phyloP scores from a whole-genome alignment of 2,797 vertebrate genomes.

The Otolemur crassicaudatus region DNA sequence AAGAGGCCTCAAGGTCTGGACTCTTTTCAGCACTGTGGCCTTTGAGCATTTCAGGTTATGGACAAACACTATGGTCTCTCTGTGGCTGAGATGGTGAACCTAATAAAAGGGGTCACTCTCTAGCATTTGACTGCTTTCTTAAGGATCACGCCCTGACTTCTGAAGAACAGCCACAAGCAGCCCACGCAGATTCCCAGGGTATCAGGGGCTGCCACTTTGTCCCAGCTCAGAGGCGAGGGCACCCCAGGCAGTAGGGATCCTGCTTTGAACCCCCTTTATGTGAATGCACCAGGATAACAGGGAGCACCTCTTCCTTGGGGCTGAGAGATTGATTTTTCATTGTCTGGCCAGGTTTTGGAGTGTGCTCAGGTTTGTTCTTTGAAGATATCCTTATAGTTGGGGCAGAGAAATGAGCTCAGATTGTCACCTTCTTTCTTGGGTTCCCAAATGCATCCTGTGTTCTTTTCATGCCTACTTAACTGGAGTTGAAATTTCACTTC shows the following conservation, averaged over 20 bases:
- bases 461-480: background rate
- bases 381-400: conserved; percentile 6
- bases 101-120: conserved; percentile 96
- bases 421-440: background rate
- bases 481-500: background rate
- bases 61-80: conserved; percentile 94
- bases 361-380: conserved; percentile 11
- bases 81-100: conserved; percentile 95
- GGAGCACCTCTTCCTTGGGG: background rate
- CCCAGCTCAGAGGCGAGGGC: conserved; percentile 89
- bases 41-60: conserved; percentile 94
- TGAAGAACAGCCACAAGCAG: conserved; percentile 91
- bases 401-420: background rate
- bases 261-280: conserved; percentile 87
- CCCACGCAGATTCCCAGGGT: conserved; percentile 93
- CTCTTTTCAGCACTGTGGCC: conserved; percentile 93
- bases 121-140: conserved; percentile 91
- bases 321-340: background rate
- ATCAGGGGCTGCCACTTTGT: conserved; percentile 91
- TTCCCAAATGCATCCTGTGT: background rate
- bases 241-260: conserved; percentile 87
- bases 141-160: conserved; percentile 91
- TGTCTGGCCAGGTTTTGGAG: background rate
- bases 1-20: conserved; percentile 96
- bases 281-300: conserved; percentile 86